Percentiles rank a stretch among this genome's conserved stretches.
phyloP scores from a whole-genome alignment of 2,888 invertebrate species.

The Eulithis testata region DNA sequence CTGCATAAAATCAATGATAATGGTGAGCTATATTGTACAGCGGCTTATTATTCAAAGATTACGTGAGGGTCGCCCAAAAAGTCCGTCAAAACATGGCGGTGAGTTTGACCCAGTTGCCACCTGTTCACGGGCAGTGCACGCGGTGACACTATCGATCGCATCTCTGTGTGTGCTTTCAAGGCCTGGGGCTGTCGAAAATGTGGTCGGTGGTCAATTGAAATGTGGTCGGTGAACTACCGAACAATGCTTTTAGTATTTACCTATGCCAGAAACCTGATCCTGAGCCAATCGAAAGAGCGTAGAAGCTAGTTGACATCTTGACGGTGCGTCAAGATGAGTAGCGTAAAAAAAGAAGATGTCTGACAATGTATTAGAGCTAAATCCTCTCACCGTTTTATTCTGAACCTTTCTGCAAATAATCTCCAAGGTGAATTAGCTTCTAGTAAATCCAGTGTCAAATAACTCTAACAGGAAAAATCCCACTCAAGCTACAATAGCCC shows the following conservation, averaged over 20 bases:
- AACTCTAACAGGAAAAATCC: no score
- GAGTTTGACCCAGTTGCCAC: slow-evolving; percentile 31
- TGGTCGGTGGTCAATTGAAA: slow-evolving; percentile 4
- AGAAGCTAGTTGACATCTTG: no score
- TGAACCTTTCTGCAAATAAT: no score
- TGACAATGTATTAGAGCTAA: no score
- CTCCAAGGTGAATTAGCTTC: no score
- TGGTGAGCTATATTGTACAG: neutral
- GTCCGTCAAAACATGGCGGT: slow-evolving; percentile 31
- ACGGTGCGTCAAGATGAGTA: no score
- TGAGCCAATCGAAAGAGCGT: no score
- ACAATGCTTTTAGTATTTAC: neutral
- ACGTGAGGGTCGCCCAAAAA: slow-evolving; percentile 4
- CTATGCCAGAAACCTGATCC: no score
- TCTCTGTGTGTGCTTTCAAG: slow-evolving; percentile 21
- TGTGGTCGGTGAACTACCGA: slow-evolving; percentile 4
- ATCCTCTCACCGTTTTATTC: no score
- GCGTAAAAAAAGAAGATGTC: no score
- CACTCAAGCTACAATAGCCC: no score
- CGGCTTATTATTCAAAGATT: neutral
- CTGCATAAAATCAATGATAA: neutral
- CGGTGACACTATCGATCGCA: slow-evolving; percentile 22
- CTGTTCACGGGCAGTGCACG: slow-evolving; percentile 28
- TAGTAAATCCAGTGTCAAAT: no score
- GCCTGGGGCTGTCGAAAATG: neutral